These are phyloP conservation scores for Mactra quadrangularis DNA, from an alignment of 1,140 invertebrate genomes.

Conservation along the genomic window DNA sequence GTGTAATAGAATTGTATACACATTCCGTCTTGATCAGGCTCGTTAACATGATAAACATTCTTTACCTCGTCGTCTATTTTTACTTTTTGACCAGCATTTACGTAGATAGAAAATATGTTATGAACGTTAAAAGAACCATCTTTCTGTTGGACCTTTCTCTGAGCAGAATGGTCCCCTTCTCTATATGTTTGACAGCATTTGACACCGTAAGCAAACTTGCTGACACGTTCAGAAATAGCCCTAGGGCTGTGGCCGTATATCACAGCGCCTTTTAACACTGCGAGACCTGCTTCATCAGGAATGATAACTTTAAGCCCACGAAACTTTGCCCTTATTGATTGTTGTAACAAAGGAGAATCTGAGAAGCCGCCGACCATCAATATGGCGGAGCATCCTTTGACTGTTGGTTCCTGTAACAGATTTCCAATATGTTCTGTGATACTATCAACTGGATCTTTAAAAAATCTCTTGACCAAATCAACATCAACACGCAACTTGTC, in stretches of 20 bases:
- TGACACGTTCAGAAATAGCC: constrained; percentile 19
- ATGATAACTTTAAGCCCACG: constrained; percentile 32
- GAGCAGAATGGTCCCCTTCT: background rate
- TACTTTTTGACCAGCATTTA: constrained; percentile 43
- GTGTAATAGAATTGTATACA: constrained; percentile 6
- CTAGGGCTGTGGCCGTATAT: constrained; percentile 51
- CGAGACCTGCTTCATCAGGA: constrained; percentile 50
- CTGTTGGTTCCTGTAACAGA: constrained; percentile 34
- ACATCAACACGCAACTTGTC: constrained; percentile 44
- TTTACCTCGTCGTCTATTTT: constrained; percentile 13
- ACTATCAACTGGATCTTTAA: constrained; percentile 42
- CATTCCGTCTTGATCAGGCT: constrained; percentile 20
- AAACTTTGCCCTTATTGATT: constrained; percentile 28
- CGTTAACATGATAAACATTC: background rate
- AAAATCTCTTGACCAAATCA: constrained; percentile 35
- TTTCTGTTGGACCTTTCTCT: constrained; percentile 8
- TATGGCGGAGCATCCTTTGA: constrained; percentile 37
- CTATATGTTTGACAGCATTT: constrained; percentile 23
- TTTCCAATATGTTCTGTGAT: constrained; percentile 47
- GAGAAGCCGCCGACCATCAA: constrained; percentile 61
- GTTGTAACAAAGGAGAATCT: constrained; percentile 45
- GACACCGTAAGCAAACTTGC: constrained; percentile 51
- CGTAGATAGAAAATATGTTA: constrained; percentile 34
- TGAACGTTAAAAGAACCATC: constrained; percentile 21
- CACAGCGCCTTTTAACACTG: constrained; percentile 56